Evolutionary conservation across 2,888 invertebrate species (phyloP), one percentile per base, ranked within the genome.

Genomic region (Tubulanus polymorphus): DNA sequence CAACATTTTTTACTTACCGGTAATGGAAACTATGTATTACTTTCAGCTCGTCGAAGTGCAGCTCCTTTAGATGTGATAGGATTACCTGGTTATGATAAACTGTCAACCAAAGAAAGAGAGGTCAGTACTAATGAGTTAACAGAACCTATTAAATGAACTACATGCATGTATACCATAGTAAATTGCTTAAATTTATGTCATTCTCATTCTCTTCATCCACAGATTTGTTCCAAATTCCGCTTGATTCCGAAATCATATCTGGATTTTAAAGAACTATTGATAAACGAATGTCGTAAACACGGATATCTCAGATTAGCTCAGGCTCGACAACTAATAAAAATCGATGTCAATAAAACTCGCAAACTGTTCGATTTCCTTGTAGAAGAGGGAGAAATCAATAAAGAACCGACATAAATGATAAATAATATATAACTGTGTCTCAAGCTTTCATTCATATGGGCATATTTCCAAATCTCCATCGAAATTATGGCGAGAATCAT

Each of bases 281-380:
- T 89, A 32, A 75, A 83, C 0, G 93, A 93, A 74, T 89, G 88
- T 76, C 83, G 86, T 59, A 91, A 89, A 75, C 88, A 89, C 0
- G 86, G 84, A 56, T 64, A 54, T 46, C 79, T 94, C 5, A 84
- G 87, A 59, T 80, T 94, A 59, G 85, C 90, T 1, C 90, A 91
- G 73, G 93, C 93, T 0, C 82, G 94, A 51, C 84, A 84, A 45
- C 83, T 93, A 46, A 84, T 93, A 37, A 93, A 93, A 80, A 94
- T 94, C 66, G 93, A 94, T 82, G 94, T 94, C 1, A 93, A 93
- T 78, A 83, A 83, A 65, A 94, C 93, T 0, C 85, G 93, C 61
- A 90, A 90, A 78, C 85, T 93, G 12, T 79, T 70, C 63, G 77
- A 79, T 62, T 74, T 69, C 90, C 88, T 81, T 88, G 90, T 81